Base-by-base conservation (phyloP, 2,888 invertebrate genomes). In the Flabesymbios commensalis region DNA sequence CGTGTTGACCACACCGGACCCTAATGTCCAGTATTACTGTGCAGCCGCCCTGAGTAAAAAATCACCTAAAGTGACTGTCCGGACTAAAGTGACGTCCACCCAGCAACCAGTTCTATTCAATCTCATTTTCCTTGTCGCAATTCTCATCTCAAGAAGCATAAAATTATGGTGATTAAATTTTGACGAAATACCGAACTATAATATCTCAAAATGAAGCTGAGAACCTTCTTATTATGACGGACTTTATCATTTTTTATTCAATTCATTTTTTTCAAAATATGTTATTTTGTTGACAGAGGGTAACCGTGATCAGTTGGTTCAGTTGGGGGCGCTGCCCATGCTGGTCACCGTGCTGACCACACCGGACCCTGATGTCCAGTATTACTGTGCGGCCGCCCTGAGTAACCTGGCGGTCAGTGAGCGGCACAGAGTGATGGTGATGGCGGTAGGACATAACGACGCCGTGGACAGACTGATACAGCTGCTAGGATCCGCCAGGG, bases 11-110 rank as follows among this genome's bases (percentile, higher is more conserved):
- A 64, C 69, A 7, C 45, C 49, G 7, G 76, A 78, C 63, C 45
- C 64, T 17, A 75, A 78, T 45, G 65, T 77, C 3, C 75, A 74
- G 64, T 76, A 77, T 58, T 77, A 77, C 66, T 70, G 74, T 55
- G 67, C 73, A 10, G 78, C 77, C 0, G 75, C 77, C 1, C 71
- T 78, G n/a, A 75, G 76, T 57, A 78, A 78, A n/a, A n/a, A n/a
- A n/a, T n/a, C n/a, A n/a, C n/a, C n/a, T n/a, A n/a, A n/a, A n/a
- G n/a, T n/a, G n/a, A n/a, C n/a, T n/a, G n/a, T n/a, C n/a, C n/a
- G n/a, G n/a, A n/a, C n/a, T n/a, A n/a, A n/a, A n/a, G n/a, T n/a
- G n/a, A n/a, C n/a, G n/a, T n/a, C n/a, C n/a, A n/a, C n/a, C n/a
- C n/a, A n/a, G n/a, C n/a, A n/a, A n/a, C n/a, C n/a, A n/a, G n/a